phyloP scores from a whole-genome alignment of 2,888 invertebrate species.

The Diaphora mendica region DNA sequence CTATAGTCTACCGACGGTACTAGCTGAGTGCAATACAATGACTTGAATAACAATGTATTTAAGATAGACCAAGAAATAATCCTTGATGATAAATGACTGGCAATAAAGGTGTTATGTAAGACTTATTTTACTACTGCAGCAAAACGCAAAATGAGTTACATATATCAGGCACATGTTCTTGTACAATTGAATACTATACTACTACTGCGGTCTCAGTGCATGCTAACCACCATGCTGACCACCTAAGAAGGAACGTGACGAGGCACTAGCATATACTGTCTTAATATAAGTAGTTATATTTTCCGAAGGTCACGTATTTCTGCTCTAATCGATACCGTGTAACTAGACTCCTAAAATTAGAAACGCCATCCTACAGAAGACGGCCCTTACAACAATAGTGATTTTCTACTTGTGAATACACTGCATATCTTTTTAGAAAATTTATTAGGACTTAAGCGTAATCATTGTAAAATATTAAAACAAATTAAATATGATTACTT shows the following conservation, averaged over 20 bases:
- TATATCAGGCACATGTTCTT: background rate
- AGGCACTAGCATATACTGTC: background rate
- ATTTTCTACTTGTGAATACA: background rate
- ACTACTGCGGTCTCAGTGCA: background rate
- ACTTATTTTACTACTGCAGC: slow-evolving; percentile 20
- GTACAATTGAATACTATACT: background rate
- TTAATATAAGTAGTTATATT: background rate
- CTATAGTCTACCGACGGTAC: background rate
- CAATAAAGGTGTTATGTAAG: slow-evolving; percentile 26
- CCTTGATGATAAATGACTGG: slow-evolving; percentile 31
- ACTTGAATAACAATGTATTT: slow-evolving; percentile 7
- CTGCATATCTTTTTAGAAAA: background rate
- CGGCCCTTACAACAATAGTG: background rate
- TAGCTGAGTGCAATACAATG: slow-evolving; percentile 1
- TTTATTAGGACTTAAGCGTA: background rate
- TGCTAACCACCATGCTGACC: background rate
- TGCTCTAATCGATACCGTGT: background rate
- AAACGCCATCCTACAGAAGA: background rate
- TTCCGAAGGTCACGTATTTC: background rate
- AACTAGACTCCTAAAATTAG: background rate
- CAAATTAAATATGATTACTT: slow-evolving; percentile 2
- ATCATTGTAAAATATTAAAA: background rate
- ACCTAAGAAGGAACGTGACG: background rate
- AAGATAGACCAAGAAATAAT: slow-evolving; percentile 19
- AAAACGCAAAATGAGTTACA: slow-evolving; percentile 21